Base-by-base conservation (phyloP, 2,113 vertebrate genomes). In the Cottus gobio region DNA sequence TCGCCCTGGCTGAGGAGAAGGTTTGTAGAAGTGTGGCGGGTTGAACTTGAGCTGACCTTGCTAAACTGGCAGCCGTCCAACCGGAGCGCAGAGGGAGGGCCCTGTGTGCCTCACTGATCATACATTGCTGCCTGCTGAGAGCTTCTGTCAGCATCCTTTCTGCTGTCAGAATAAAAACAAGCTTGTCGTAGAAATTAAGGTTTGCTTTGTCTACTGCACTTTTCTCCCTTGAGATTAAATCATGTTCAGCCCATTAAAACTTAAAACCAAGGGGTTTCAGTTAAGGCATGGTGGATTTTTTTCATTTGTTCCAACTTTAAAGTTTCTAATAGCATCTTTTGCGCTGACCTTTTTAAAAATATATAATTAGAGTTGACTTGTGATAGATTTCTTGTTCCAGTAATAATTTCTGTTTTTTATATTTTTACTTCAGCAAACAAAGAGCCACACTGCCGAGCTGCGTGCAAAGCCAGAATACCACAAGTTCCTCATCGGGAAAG, bases 1-100 rank as follows among this genome's bases (percentile, higher is more conserved):
- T 99, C n/a, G 97, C 97, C 75, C 89, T 99, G 90, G 98, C 98
- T 16, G 98, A 99, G 83, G 98, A 99, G 90, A 99, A 99, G 97
- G 98, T 99, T 79, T 87, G 94, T 85, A 57, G 20, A 22, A 50
- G 37, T 67, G 8, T 65, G 18, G 82, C 54, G 50, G 36, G 26
- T 6, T 68, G 56, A 83, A 68, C 30, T 71, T 64, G 8, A 44
- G 11, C 39, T 77, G 26, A 70, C 56, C 67, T 56, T 0, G 8
- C 3, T 67, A 61, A 61, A 76, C 72, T 73, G 74, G 28, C 58
- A 64, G 66, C 60, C 10, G 1, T 54, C 34, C 18, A 37, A 58
- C 13, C 7, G 22, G 6, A n/a, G 34, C 31, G 28, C 15, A 39
- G 20, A 42, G 56, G 65, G 70, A 63, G 36, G 24, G 26, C 73